Evolutionary conservation across 2,888 invertebrate genomes (phyloP).

Genomic region (Drosophila recens): DNA sequence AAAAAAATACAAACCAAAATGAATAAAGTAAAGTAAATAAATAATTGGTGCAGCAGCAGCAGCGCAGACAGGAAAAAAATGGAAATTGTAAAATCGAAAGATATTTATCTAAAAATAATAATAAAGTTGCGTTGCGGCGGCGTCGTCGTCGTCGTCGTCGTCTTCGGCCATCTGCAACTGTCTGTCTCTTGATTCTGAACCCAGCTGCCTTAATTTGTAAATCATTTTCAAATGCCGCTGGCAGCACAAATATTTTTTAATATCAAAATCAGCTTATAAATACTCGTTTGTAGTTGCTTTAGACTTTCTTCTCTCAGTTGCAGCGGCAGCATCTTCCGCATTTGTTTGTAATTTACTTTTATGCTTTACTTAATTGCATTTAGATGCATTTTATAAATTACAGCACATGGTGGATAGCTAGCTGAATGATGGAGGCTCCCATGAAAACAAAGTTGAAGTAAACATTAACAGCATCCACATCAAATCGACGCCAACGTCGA

Average conservation of each 20-base stretch:
- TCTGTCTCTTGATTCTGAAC: conserved; percentile 23
- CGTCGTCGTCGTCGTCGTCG: neutral
- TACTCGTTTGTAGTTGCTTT: conserved; percentile 31
- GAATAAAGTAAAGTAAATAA: conserved; percentile 72
- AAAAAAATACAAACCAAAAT: conserved; percentile 16
- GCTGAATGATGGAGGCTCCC: conserved; percentile 24
- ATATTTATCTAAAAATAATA: conserved; percentile 82
- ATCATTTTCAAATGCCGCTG: conserved; percentile 54
- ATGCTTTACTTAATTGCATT: conserved; percentile 82
- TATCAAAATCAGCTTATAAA: conserved; percentile 74
- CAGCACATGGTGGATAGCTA: conserved; percentile 54
- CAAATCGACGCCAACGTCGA: conserved; percentile 49
- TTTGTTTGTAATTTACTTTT: conserved; percentile 82
- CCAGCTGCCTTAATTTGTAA: conserved; percentile 77
- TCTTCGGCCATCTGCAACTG: conserved; percentile 50
- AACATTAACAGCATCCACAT: conserved; percentile 42
- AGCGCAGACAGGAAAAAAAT: conserved; percentile 31
- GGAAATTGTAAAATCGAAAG: conserved; percentile 70
- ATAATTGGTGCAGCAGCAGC: conserved; percentile 51
- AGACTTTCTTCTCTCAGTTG: conserved; percentile 19
- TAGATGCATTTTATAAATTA: conserved; percentile 82
- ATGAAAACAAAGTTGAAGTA: conserved; percentile 56
- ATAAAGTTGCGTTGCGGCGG: conserved; percentile 60
- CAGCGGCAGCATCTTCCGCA: conserved; percentile 66
- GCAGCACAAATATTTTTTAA: conserved; percentile 46